These are phyloP conservation scores for Uloborus plumipes DNA, from an alignment of 2,888 invertebrate genomes.

Conservation along the genomic window DNA sequence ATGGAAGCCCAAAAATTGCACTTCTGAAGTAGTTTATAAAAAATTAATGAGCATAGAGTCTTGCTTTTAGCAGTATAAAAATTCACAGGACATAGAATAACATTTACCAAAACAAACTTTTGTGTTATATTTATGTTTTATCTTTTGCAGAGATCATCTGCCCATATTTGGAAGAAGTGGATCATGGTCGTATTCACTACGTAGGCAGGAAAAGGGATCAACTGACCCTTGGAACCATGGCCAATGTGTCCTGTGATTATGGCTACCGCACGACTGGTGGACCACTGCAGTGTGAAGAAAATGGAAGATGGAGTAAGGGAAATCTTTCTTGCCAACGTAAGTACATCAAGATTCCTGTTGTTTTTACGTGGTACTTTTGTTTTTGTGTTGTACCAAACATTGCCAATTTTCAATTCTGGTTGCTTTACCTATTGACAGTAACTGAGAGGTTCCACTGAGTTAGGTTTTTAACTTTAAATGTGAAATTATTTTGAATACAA, in stretches of 20 bases:
- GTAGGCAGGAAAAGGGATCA: slow-evolving; percentile 1
- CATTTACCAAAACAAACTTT: too few species aligned
- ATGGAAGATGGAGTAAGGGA: slow-evolving; percentile 32
- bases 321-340: slow-evolving; percentile 45
- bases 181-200: slow-evolving; percentile 40
- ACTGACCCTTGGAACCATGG: slow-evolving; percentile 31
- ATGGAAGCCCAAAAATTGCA: too few species aligned
- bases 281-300: slow-evolving; percentile 28
- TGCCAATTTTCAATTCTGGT: too few species aligned
- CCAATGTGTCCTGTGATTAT: slow-evolving; percentile 48
- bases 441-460: too few species aligned
- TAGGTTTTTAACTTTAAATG: too few species aligned
- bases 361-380: not conserved
- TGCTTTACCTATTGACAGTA: too few species aligned
- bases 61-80: too few species aligned
- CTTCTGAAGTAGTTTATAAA: too few species aligned
- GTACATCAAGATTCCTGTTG: not conserved
- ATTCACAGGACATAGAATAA: too few species aligned
- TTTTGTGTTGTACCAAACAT: too few species aligned
- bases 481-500: too few species aligned
- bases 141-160: slow-evolving; percentile 44
- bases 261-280: slow-evolving; percentile 30
- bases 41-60: too few species aligned
- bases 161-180: slow-evolving; percentile 2
- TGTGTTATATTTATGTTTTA: not conserved